Evolutionary conservation across 92 coral and sea anemone genomes (phyloP).

Genomic region (Heliopora coerulea): DNA sequence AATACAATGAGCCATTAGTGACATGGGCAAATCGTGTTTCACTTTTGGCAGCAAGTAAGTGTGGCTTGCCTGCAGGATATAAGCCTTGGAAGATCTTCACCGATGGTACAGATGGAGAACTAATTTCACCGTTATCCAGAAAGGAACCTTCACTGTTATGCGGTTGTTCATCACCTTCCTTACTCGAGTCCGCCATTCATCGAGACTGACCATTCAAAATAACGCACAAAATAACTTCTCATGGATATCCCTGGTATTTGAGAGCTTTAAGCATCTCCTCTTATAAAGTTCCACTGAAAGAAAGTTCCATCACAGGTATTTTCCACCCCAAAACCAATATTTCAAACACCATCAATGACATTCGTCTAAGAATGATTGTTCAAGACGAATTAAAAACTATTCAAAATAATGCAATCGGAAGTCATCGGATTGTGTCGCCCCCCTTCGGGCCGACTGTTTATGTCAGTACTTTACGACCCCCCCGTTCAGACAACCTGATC

Average conservation of each 20-base stretch:
- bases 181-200: too few relatives aligned
- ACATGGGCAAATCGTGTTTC: slow-evolving; percentile 40
- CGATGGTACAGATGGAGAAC: not conserved
- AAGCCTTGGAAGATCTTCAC: slow-evolving; percentile 10
- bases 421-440: slow-evolving; percentile 52
- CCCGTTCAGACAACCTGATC: too few relatives aligned
- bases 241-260: not conserved
- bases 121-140: not conserved
- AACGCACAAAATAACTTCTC: not conserved
- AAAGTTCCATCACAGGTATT: too few relatives aligned
- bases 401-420: not conserved
- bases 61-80: not conserved
- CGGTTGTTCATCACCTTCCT: slow-evolving; percentile 1
- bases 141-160: not conserved
- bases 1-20: slow-evolving; percentile 14
- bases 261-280: not conserved
- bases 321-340: too few relatives aligned
- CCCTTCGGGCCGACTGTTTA: too few relatives aligned
- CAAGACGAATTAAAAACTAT: too few relatives aligned
- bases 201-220: too few relatives aligned
- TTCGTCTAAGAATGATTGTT: too few relatives aligned
- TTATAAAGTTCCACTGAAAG: not conserved
- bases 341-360: too few relatives aligned
- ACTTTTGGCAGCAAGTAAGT: slow-evolving; percentile 14
- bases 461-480: not conserved